Evolutionary conservation across 2,113 vertebrate species (phyloP).

Genomic region (Triplophysa rosa): DNA sequence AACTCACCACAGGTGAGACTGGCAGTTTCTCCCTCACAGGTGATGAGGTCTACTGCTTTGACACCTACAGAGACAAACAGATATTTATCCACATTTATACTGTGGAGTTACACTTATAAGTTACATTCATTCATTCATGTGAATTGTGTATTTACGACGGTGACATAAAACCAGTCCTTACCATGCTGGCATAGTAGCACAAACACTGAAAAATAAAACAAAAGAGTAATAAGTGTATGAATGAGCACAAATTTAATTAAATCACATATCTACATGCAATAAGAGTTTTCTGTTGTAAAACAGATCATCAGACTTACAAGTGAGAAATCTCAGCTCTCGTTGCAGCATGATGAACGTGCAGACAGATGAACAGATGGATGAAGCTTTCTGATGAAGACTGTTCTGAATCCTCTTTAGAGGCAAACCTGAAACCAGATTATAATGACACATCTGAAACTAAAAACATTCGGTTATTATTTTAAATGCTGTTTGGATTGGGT

Average conservation of each 20-base stretch:
- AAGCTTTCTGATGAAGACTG: no score
- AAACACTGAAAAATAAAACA: neutral
- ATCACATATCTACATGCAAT: neutral
- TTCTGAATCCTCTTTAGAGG: no score
- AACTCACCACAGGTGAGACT: neutral
- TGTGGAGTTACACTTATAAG: no score
- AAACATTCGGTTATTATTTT: no score
- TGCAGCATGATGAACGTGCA: neutral
- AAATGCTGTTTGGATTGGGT: no score
- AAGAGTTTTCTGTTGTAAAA: neutral
- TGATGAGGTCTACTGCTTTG: neutral
- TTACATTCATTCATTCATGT: no score
- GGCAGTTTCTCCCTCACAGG: neutral
- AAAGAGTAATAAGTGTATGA: neutral
- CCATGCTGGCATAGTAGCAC: neutral
- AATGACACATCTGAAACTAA: no score
- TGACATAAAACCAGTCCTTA: neutral
- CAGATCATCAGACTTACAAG: neutral
- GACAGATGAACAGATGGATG: neutral
- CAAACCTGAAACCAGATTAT: no score
- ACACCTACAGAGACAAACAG: neutral
- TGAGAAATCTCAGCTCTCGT: neutral
- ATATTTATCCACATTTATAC: neutral
- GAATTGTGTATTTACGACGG: no score
- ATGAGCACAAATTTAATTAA: neutral